Conservation (phyloP, 2,797 vertebrate species). For the Paedocypris micromegethes region DNA sequence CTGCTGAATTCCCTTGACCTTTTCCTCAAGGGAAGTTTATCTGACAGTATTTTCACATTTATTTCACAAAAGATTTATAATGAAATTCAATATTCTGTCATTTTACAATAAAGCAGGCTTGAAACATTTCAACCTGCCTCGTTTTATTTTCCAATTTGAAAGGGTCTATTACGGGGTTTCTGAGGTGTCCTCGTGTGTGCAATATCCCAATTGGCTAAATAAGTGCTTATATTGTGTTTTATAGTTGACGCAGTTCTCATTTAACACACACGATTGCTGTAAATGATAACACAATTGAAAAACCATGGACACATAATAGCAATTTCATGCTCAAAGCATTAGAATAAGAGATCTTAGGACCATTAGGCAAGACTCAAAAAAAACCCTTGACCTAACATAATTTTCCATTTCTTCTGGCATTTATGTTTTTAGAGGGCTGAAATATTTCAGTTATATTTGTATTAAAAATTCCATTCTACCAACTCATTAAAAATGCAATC, state of each 20-base stretch:
- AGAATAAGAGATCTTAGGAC: conserved; percentile 19
- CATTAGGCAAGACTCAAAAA: conserved; percentile 14
- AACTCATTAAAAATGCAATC: conserved; percentile 33
- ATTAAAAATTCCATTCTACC: conserved; percentile 31
- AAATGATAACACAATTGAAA: conserved; percentile 18
- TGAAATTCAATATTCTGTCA: conserved; percentile 8
- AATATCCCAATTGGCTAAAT: conserved; percentile 12
- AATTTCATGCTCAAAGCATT: conserved; percentile 30
- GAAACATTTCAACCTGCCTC: conserved; percentile 4
- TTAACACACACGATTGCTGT: conserved; percentile 9
- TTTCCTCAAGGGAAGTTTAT: conserved; percentile 13
- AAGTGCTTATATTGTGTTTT: conserved; percentile 4
- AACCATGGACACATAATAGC: conserved; percentile 6
- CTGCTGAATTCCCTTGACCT: conserved; percentile 14
- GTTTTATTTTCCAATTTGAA: conserved; percentile 4
- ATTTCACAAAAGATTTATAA: conserved; percentile 1
- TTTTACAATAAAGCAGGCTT: neutral
- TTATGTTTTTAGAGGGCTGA: conserved; percentile 18
- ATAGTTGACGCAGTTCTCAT: conserved; percentile 8
- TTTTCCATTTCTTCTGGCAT: conserved; percentile 22
- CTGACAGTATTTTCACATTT: conserved; percentile 18
- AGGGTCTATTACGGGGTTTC: conserved; percentile 7
- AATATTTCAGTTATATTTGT: conserved; percentile 28
- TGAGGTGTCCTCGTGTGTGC: neutral
- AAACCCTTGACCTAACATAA: conserved; percentile 23